Percentiles rank a stretch among this genome's conserved stretches.
Evolutionary conservation across 2,888 invertebrate species (phyloP).

Genomic region (Callyntrura sp.): DNA sequence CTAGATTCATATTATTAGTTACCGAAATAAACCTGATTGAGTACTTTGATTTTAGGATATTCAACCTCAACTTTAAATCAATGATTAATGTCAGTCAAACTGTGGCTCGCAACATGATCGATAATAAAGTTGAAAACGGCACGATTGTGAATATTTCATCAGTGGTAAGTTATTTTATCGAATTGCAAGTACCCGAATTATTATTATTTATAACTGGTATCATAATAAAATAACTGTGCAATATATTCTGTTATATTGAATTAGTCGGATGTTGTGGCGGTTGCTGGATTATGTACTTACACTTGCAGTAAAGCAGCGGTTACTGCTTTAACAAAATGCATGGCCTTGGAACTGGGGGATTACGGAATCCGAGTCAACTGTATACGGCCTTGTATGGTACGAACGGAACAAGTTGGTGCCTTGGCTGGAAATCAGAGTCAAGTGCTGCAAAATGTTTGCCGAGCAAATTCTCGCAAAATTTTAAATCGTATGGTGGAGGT

Average conservation of each 20-base stretch:
- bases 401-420: slow-evolving; percentile 64
- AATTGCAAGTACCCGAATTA: no score
- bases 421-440: slow-evolving; percentile 61
- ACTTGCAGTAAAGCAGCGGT: slow-evolving; percentile 71
- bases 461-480: slow-evolving; percentile 66
- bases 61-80: slow-evolving; percentile 72
- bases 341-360: slow-evolving; percentile 68
- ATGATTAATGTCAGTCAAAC: slow-evolving; percentile 69
- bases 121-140: slow-evolving; percentile 58
- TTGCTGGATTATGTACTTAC: slow-evolving; percentile 58
- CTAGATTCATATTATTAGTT: no score
- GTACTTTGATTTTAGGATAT: no score
- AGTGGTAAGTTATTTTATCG: slow-evolving; percentile 46
- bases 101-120: slow-evolving; percentile 65
- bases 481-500: slow-evolving; percentile 68
- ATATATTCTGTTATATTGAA: not conserved
- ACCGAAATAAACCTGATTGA: no score
- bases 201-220: not conserved
- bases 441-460: slow-evolving; percentile 58
- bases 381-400: slow-evolving; percentile 70
- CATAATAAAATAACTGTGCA: not conserved
- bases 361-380: slow-evolving; percentile 71
- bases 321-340: slow-evolving; percentile 69
- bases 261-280: slow-evolving; percentile 68
- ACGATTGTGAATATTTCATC: slow-evolving; percentile 74